Base-by-base conservation (phyloP, 2,797 vertebrate genomes). In the Taeniopygia guttata region DNA sequence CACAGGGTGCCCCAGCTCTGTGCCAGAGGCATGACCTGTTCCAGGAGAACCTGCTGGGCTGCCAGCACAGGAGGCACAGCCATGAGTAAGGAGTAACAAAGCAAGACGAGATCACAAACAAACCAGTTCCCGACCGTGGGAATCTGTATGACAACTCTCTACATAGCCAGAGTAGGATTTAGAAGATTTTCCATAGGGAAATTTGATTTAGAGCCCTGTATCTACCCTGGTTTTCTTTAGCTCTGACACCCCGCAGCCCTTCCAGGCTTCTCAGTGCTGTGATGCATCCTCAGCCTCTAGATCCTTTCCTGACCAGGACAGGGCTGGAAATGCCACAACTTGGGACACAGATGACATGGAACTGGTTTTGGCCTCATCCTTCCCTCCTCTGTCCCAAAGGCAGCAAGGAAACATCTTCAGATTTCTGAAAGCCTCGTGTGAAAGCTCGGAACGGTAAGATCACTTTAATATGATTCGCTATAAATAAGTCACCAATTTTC, bases 21-120 rank as follows among this genome's bases (percentile, higher is more conserved):
- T 79, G 77, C 76, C 79, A 87, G 89, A 78, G 4, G 6, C 21
- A 29, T 15, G 22, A 85, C 60, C 86, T 73, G 49, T 82, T 87
- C 91, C 85, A 69, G 89, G 59, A 68, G 78, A 94, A 94, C 90
- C 85, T 93, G 95, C 90, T 73, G 56, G 58, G 76, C 91, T 0
- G 0, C 76, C 79, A 59, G 78, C 76, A 40, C 56, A 42, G 76
- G 75, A 77, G 85, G 75, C 69, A 85, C 27, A 4, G 76, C 6
- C 5, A 10, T 26, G 80, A 80, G 56, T 45, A 51, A 68, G 25
- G 60, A 79, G 38, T 34, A 72, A 42, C 34, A 72, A 78, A 89
- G 63, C 22, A 55, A 79, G 75, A 45, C 8, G 1, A 89, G 69
- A 77, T 54, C 49, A 67, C 60, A 87, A 89, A 67, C 70, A 60